phyloP scores from a whole-genome alignment of 2,888 invertebrate species.

The Steromphala cineraria region DNA sequence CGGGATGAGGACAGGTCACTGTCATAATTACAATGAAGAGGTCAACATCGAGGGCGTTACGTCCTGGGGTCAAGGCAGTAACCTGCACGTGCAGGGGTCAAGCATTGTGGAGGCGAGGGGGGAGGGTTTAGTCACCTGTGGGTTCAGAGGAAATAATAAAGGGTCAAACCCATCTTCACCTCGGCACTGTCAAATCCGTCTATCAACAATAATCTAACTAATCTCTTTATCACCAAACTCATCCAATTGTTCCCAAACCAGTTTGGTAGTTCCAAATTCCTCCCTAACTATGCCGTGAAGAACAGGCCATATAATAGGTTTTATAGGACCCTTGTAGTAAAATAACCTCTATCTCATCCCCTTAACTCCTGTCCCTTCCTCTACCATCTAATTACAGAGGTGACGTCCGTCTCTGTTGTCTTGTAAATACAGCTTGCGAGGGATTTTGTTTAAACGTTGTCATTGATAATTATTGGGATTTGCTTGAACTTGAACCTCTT shows the following conservation, averaged over 20 bases:
- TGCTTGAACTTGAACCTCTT: too few species aligned
- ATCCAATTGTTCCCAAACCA: neutral
- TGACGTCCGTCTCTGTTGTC: too few species aligned
- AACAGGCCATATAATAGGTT: too few species aligned
- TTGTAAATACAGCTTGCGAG: too few species aligned
- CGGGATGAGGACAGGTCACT: neutral
- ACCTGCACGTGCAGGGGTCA: conserved; percentile 5
- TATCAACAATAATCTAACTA: neutral
- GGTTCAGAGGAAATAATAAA: neutral
- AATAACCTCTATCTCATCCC: too few species aligned
- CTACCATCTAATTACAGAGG: too few species aligned
- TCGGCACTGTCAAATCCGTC: neutral
- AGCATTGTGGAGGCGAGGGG: neutral
- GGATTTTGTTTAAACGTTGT: too few species aligned
- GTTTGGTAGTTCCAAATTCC: neutral
- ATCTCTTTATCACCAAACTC: neutral
- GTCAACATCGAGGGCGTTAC: neutral
- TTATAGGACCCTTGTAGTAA: too few species aligned
- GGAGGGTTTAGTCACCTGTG: neutral
- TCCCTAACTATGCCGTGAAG: neutral
- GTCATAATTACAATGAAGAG: neutral
- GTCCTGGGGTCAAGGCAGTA: neutral
- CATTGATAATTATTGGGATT: too few species aligned
- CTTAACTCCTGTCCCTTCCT: too few species aligned
- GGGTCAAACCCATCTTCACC: neutral